phyloP scores from a whole-genome alignment of 1,140 invertebrate species.

The Philopotamus ludificatus region DNA sequence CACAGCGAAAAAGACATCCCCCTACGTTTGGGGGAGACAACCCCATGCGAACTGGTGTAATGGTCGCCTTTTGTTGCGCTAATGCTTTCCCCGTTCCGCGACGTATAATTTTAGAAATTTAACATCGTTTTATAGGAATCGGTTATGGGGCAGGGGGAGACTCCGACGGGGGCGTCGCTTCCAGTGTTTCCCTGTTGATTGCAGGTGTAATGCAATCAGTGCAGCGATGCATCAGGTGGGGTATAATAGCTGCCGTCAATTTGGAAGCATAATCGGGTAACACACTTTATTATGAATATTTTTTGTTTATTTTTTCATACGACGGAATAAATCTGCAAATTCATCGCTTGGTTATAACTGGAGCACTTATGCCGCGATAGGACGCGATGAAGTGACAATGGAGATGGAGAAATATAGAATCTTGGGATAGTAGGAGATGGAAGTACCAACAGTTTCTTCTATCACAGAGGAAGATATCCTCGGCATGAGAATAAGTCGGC shows the following conservation, averaged over 20 bases:
- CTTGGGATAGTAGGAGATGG: neutral
- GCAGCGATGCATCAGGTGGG: conserved; percentile 20
- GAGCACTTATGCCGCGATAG: conserved; percentile 21
- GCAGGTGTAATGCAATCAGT: conserved; percentile 29
- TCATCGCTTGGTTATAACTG: conserved; percentile 22
- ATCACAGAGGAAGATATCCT: conserved; percentile 19
- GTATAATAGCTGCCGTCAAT: conserved; percentile 2
- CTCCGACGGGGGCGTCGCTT: neutral
- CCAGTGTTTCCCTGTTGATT: conserved; percentile 13
- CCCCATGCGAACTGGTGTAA: conserved; percentile 37
- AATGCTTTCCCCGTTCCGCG: conserved; percentile 37
- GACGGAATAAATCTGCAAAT: conserved; percentile 15
- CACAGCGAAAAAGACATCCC: conserved; percentile 36
- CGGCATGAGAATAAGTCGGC: conserved; percentile 18
- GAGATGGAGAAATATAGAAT: neutral
- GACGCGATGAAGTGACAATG: neutral
- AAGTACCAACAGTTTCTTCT: conserved; percentile 25
- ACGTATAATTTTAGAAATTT: conserved; percentile 42
- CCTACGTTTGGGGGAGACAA: conserved; percentile 24
- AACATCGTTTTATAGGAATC: conserved; percentile 38
- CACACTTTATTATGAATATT: neutral
- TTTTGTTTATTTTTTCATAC: neutral
- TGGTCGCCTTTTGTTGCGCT: conserved; percentile 42
- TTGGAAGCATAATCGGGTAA: neutral
- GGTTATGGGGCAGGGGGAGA: conserved; percentile 8